Base-by-base conservation (phyloP, 2,797 vertebrate genomes). In the Cichlasoma orientale region DNA sequence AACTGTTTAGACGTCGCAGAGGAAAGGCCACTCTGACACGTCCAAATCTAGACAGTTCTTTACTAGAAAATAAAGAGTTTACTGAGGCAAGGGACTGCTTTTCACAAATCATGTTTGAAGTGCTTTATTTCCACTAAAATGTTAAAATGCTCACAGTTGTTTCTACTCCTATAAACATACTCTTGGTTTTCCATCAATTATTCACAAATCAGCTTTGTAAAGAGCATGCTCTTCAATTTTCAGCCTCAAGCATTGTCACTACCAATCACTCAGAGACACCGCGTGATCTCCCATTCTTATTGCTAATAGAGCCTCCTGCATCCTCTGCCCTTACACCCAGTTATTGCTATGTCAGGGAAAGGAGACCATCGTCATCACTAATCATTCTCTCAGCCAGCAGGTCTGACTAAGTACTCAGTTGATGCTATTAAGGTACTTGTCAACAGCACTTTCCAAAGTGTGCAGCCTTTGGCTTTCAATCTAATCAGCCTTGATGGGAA, bases 371-470 rank as follows among this genome's bases (percentile, higher is more conserved):
- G 84, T 89, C 86, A 83, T 82, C 84, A 82, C 90, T 88, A 84
- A 87, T 91, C 88, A 84, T 88, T 83, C 85, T 80, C 88, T 80
- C 72, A 82, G 84, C 80, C 84, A 79, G 83, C 83, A 85, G 86
- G 82, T 86, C 84, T 80, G 86, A 87, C 87, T 78, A 79, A 89
- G 90, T 88, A 83, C 89, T 85, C 63, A 25, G 85, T 75, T 81
- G 72, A 66, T 82, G 92, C 90, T 87, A 91, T 93, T 93, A 92
- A 81, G 86, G 84, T 75, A 82, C 88, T 92, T 93, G 92, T 93
- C 93, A 92, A 88, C 93, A 89, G 90, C 88, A 75, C 78, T 94
- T 94, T 90, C 74, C 78, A 71, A 72, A 89, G 75, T 80, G 83
- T 78, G 79, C 75, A 81, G 80, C 88, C 87, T 85, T 86, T 85